These are phyloP conservation scores for Oedothorax gibbosus DNA, from an alignment of 1,140 invertebrate species.

Conservation along the genomic window DNA sequence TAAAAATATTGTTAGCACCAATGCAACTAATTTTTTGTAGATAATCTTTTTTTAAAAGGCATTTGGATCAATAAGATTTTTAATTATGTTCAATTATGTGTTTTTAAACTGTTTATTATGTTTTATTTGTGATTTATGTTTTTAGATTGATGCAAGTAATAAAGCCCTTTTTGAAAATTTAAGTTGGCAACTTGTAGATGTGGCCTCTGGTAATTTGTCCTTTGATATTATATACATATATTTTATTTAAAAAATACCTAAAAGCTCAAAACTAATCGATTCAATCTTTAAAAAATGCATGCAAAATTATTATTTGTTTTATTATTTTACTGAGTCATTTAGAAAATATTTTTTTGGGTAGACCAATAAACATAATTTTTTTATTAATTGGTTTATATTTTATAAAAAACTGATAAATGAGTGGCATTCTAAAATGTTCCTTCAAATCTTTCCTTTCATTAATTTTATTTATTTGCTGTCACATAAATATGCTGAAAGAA, in stretches of 20 bases:
- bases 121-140: not conserved
- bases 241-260: not conserved
- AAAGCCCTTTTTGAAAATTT: slow-evolving; percentile 44
- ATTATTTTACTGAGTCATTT: not conserved
- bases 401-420: no score
- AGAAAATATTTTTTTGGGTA: not conserved
- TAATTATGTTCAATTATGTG: not conserved
- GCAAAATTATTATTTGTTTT: not conserved
- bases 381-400: no score
- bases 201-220: not conserved
- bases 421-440: no score
- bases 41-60: not conserved
- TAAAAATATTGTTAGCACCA: not conserved
- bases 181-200: slow-evolving; percentile 2
- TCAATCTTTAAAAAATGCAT: not conserved
- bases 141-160: slow-evolving; percentile 37
- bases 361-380: not conserved
- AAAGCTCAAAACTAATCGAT: not conserved
- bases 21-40: not conserved
- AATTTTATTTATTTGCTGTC: no score
- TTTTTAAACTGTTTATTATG: not conserved
- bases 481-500: no score
- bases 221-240: not conserved
- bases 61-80: not conserved
- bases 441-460: no score